These are phyloP conservation scores for Sebastiscus albofasciatus DNA, from an alignment of 2,797 vertebrate genomes.

Conservation along the genomic window DNA sequence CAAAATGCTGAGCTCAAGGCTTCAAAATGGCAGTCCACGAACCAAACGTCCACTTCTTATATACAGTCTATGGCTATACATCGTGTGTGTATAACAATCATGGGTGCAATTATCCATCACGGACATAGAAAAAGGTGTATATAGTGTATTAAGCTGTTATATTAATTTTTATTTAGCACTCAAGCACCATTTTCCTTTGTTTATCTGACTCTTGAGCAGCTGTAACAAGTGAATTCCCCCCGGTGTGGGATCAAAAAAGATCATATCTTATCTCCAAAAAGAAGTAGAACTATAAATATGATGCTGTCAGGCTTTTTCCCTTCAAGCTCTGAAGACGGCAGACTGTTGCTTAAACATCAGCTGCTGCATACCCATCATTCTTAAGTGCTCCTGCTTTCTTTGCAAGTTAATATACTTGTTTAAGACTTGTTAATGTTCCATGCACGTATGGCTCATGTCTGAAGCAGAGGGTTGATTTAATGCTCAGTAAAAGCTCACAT, in stretches of 20 bases:
- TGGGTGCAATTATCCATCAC: too few species aligned
- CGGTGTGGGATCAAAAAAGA: not conserved
- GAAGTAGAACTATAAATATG: not conserved
- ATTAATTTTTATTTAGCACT: too few species aligned
- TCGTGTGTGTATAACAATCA: too few species aligned
- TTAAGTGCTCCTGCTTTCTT: not conserved
- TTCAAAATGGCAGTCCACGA: too few species aligned
- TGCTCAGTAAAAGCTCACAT: too few species aligned
- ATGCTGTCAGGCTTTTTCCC: not conserved
- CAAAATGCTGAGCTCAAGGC: too few species aligned
- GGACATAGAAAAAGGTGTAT: not conserved
- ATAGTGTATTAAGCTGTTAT: too few species aligned
- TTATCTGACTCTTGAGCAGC: not conserved
- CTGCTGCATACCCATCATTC: not conserved
- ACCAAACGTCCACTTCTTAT: too few species aligned
- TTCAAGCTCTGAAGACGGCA: not conserved
- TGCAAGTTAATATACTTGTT: not conserved
- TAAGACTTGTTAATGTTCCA: not conserved
- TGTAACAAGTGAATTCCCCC: not conserved
- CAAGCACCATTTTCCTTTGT: not conserved
- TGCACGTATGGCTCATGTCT: not conserved
- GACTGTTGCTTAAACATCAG: not conserved
- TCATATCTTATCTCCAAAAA: not conserved
- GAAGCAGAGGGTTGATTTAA: not conserved
- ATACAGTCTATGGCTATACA: too few species aligned